These are phyloP conservation scores for Lycia hirtaria DNA, from an alignment of 2,888 invertebrate genomes.

Conservation along the genomic window DNA sequence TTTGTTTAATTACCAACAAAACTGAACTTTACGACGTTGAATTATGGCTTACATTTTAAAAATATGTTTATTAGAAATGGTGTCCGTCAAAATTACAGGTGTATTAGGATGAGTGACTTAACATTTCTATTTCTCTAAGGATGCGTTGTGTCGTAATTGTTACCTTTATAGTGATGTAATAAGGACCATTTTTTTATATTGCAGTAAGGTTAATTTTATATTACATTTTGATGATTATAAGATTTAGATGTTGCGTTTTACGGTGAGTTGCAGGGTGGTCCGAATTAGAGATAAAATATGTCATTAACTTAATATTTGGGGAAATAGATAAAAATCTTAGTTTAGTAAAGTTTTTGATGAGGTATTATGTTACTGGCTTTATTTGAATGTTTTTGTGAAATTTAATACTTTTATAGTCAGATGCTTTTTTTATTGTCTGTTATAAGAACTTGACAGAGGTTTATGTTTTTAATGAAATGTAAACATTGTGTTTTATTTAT, in stretches of 20 bases:
- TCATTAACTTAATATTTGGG: conserved; percentile 35
- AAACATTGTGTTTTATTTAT: neutral
- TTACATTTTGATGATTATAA: conserved; percentile 5
- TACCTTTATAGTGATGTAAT: conserved; percentile 6
- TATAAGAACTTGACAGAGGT: conserved; percentile 3
- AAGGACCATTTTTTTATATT: conserved; percentile 31
- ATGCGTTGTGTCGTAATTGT: conserved; percentile 1
- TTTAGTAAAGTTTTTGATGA: conserved; percentile 25
- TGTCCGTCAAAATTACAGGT: conserved; percentile 40
- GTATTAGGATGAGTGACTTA: conserved; percentile 36
- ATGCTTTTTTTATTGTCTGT: conserved; percentile 1
- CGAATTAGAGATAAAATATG: conserved; percentile 31
- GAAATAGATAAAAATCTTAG: conserved; percentile 39
- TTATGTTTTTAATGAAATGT: neutral
- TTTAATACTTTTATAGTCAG: conserved; percentile 30
- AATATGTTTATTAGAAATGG: conserved; percentile 28
- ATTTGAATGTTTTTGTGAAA: conserved; percentile 25
- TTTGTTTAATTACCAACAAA: no score
- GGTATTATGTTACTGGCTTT: conserved; percentile 36
- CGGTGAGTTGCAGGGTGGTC: conserved; percentile 35
- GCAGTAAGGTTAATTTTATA: conserved; percentile 27
- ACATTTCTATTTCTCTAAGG: conserved; percentile 28
- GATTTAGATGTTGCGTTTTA: conserved; percentile 36
- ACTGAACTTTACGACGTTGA: no score
- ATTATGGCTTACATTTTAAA: neutral